Conservation (phyloP, 2,797 vertebrate species). For the Lithobates sylvaticus region DNA sequence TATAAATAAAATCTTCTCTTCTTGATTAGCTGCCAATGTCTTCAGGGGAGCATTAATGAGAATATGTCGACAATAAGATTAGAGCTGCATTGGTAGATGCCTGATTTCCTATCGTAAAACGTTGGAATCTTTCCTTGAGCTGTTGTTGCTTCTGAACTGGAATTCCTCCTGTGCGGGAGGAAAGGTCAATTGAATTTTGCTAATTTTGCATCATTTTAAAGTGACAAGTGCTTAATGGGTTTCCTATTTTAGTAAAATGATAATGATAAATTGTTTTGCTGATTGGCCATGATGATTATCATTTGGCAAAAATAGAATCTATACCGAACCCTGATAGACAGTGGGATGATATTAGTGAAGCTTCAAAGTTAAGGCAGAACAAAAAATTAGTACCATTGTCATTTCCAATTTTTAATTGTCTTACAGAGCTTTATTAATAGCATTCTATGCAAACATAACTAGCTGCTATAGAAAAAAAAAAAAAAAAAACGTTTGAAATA, state of each 20-base stretch:
- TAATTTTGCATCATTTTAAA: conserved; percentile 66
- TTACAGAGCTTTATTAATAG: conserved; percentile 8
- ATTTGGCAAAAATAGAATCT: conserved; percentile 49
- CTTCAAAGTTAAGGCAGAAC: conserved; percentile 6
- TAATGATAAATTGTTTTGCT: conserved; percentile 64
- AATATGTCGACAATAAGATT: conserved; percentile 54
- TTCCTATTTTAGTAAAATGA: conserved; percentile 67
- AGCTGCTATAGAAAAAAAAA: neutral
- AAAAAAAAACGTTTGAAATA: neutral
- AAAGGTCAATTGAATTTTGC: conserved; percentile 71
- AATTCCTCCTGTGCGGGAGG: conserved; percentile 62
- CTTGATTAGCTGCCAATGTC: conserved; percentile 53
- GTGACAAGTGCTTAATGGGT: conserved; percentile 68
- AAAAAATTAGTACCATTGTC: conserved; percentile 28
- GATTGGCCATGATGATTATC: conserved; percentile 65
- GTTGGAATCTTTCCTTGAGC: conserved; percentile 30
- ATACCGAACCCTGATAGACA: neutral
- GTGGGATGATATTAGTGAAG: neutral
- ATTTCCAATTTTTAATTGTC: conserved; percentile 7
- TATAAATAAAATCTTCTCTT: conserved; percentile 37
- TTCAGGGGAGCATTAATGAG: conserved; percentile 41
- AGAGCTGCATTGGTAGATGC: conserved; percentile 26
- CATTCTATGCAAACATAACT: neutral
- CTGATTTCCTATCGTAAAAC: conserved; percentile 29
- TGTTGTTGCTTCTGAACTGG: conserved; percentile 31